These are phyloP conservation scores for Brachionus sp. DNA, from an alignment of 1,140 invertebrate species.

Conservation along the genomic window DNA sequence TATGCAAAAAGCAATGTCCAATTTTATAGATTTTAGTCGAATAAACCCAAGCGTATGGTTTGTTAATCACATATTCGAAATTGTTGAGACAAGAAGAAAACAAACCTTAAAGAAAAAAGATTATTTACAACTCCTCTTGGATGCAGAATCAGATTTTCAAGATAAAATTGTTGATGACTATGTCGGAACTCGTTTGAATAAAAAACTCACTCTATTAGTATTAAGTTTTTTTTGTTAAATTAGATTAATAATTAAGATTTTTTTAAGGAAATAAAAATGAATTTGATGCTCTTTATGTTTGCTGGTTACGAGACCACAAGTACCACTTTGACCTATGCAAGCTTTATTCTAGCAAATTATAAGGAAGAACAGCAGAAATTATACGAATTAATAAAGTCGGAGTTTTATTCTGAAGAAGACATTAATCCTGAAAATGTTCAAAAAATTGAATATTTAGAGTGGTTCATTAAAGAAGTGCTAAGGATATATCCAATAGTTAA, in stretches of 20 bases:
- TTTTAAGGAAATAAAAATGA: constrained; percentile 52
- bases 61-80: background rate
- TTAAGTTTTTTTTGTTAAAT: background rate
- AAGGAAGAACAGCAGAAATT: constrained; percentile 61
- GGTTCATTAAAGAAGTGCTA: constrained; percentile 8
- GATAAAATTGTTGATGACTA: constrained; percentile 40
- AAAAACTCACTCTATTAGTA: background rate
- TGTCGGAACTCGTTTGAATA: background rate
- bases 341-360: constrained; percentile 60
- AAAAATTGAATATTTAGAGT: constrained; percentile 18
- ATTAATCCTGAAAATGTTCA: background rate
- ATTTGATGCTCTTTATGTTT: constrained; percentile 53
- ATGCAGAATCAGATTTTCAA: background rate
- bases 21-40: background rate
- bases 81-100: background rate
- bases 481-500: background rate
- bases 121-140: background rate
- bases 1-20: background rate
- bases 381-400: constrained; percentile 56
- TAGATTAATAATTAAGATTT: background rate
- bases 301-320: constrained; percentile 61
- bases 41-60: background rate
- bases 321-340: constrained; percentile 58
- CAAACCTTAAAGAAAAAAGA: background rate
- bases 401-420: background rate